Percentiles rank a stretch among this genome's conserved stretches.
phyloP scores from a whole-genome alignment of 2,888 invertebrate species.

The Drosophila koepferae region DNA sequence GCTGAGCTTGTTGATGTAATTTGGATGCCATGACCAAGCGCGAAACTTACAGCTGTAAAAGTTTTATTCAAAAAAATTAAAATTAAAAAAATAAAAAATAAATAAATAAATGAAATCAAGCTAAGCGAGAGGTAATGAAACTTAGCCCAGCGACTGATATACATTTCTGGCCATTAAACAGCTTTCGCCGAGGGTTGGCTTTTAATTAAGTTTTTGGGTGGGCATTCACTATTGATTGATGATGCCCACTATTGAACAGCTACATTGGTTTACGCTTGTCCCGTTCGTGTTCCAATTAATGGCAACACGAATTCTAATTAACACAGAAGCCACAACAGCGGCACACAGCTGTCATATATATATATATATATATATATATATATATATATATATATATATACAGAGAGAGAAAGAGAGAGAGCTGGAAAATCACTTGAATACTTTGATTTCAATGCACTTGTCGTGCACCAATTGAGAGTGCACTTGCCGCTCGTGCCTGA shows the following conservation, averaged over 20 bases:
- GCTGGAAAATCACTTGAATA: conserved; percentile 24
- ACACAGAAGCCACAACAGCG: conserved; percentile 8
- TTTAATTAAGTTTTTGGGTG: conserved; percentile 65
- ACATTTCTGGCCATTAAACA: conserved; percentile 18
- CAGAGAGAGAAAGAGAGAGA: neutral
- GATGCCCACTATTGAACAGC: neutral
- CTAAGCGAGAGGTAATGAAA: conserved; percentile 32
- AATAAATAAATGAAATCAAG: neutral
- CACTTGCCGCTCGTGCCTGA: neutral
- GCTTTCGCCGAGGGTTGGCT: neutral
- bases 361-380: neutral
- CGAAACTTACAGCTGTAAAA: conserved; percentile 48
- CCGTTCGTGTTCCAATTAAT: conserved; percentile 1
- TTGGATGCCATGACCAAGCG: conserved; percentile 37
- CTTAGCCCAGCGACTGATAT: conserved; percentile 11
- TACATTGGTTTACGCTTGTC: neutral
- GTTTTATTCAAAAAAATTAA: conserved; percentile 26
- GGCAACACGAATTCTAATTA: conserved; percentile 46
- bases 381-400: neutral
- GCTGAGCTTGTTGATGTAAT: neutral
- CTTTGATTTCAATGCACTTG: conserved; percentile 30
- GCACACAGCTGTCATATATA: neutral
- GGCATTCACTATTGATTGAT: conserved; percentile 47
- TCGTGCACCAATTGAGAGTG: conserved; percentile 4
- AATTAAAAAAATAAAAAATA: neutral